phyloP scores from a whole-genome alignment of 1,140 invertebrate species.

The Calliopsis andreniformis region DNA sequence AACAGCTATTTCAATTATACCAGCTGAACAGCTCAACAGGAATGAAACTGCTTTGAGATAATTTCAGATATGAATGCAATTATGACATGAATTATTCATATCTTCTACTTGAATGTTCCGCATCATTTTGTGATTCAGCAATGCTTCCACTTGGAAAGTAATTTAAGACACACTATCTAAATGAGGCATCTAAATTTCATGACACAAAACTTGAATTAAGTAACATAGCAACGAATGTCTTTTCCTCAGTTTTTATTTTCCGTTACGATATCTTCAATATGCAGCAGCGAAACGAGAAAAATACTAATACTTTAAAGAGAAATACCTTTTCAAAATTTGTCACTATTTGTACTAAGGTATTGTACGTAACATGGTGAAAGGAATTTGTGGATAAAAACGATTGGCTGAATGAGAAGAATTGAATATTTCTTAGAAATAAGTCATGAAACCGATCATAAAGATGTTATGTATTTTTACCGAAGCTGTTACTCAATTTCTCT shows the following conservation, averaged over 20 bases:
- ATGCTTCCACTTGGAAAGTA: background rate
- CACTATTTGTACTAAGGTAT: background rate
- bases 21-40: background rate
- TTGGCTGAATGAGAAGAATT: background rate
- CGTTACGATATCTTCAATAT: too few relatives aligned
- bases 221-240: too few relatives aligned
- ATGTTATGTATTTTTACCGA: too few relatives aligned
- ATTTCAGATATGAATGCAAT: conserved; percentile 17
- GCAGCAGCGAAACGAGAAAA: too few relatives aligned
- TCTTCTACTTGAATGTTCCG: background rate
- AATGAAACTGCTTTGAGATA: conserved; percentile 13
- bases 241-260: too few relatives aligned
- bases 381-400: background rate
- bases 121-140: background rate
- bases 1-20: conserved; percentile 25
- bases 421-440: background rate
- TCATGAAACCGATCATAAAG: too few relatives aligned
- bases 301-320: too few relatives aligned
- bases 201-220: too few relatives aligned
- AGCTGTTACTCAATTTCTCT: background rate
- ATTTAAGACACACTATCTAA: too few relatives aligned
- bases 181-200: too few relatives aligned
- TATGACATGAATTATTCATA: conserved; percentile 12
- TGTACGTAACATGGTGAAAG: background rate
- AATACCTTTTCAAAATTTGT: background rate